phyloP scores from a whole-genome alignment of 2,888 invertebrate genomes.

The Anthoptus insignis region DNA sequence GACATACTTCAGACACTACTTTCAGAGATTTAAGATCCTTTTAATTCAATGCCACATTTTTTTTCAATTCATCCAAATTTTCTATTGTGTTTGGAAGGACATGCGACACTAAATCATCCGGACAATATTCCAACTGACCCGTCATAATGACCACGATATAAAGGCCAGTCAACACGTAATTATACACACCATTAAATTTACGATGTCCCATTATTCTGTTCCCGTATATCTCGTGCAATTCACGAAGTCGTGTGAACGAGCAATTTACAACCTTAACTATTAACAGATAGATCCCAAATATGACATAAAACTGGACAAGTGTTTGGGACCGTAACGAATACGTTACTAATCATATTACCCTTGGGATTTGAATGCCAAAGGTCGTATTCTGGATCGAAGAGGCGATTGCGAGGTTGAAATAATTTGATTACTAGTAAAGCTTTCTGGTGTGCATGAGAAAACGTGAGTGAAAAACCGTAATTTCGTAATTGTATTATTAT shows the following conservation, averaged over 20 bases:
- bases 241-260: background rate
- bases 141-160: constrained; percentile 30
- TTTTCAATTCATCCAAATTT: background rate
- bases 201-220: constrained; percentile 29
- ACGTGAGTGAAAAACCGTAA: background rate
- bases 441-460: background rate
- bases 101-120: constrained; percentile 24
- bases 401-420: background rate
- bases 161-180: constrained; percentile 31
- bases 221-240: constrained; percentile 14
- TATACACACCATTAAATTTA: constrained; percentile 29
- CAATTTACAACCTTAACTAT: constrained; percentile 10
- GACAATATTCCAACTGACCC: constrained; percentile 24
- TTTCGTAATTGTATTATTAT: background rate
- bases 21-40: too few relatives aligned
- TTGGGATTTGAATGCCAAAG: constrained; percentile 31
- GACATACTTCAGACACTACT: too few relatives aligned
- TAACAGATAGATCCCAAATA: too few relatives aligned
- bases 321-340: constrained; percentile 31
- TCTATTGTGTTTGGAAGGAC: constrained; percentile 17
- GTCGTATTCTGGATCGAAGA: constrained; percentile 26
- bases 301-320: too few relatives aligned
- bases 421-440: background rate
- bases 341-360: constrained; percentile 36
- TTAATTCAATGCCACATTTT: too few relatives aligned